These are phyloP conservation scores for Charadrius vociferus DNA, from an alignment of 2,113 vertebrate species.

Conservation along the genomic window DNA sequence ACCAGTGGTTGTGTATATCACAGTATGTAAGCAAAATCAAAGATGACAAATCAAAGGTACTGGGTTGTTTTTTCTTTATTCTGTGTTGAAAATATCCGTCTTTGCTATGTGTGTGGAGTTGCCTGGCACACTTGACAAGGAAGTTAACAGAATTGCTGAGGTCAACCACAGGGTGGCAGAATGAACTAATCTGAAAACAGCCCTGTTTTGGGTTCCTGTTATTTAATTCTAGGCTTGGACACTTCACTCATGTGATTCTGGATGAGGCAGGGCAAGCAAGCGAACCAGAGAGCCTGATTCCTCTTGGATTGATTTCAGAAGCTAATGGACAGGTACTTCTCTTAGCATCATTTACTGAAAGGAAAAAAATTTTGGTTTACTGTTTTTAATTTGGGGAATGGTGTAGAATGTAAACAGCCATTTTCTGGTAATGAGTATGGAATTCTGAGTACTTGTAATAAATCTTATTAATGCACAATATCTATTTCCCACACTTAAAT, in stretches of 20 bases:
- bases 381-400: not conserved
- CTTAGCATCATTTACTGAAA: not conserved
- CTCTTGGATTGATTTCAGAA: conserved; percentile 88
- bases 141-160: not conserved
- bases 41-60: not conserved
- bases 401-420: not conserved
- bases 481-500: not conserved
- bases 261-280: conserved; percentile 96
- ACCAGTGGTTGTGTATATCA: not conserved
- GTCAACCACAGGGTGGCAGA: conserved; percentile 52
- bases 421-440: not conserved
- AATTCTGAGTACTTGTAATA: not conserved
- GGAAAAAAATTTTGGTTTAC: not conserved
- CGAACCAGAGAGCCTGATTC: conserved; percentile 92
- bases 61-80: not conserved
- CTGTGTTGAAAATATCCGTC: rapidly evolving
- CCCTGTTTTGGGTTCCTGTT: not conserved
- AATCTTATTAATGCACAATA: not conserved
- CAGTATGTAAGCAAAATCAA: not conserved
- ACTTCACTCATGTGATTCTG: conserved; percentile 93
- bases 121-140: not conserved
- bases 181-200: not conserved
- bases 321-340: conserved; percentile 84
- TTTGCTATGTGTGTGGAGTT: not conserved
- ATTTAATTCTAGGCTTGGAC: conserved; percentile 81